A percentile compares a stretch with the other conserved stretches of the same genome.
Conservation (phyloP, 2,797 vertebrate genomes). For the Pantherophis alleghaniensis region DNA sequence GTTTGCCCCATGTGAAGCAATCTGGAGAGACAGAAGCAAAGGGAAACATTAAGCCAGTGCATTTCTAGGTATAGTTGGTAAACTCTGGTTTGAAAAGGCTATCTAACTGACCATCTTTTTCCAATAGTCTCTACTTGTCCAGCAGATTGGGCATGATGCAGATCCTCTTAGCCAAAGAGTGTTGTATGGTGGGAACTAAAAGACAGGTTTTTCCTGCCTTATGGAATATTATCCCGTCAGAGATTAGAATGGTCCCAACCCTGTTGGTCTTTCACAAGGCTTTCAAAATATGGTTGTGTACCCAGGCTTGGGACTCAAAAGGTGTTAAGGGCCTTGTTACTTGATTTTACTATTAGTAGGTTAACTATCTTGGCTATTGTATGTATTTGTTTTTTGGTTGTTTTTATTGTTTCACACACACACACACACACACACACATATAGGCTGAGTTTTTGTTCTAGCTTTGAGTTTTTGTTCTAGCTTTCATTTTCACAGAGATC, state of each 20-base stretch:
- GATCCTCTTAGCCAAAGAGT: neutral
- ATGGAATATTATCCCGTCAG: neutral
- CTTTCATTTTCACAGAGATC: neutral
- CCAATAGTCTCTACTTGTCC: neutral
- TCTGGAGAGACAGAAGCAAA: neutral
- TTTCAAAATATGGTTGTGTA: neutral
- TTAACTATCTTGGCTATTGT: neutral
- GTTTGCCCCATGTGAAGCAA: no score
- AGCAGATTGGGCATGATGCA: neutral
- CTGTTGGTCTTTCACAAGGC: neutral
- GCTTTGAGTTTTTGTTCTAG: neutral
- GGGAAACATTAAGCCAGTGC: neutral
- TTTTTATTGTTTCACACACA: no score
- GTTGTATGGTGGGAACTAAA: neutral
- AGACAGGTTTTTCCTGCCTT: neutral
- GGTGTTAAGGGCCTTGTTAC: neutral
- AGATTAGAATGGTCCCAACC: neutral
- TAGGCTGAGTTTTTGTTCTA: no score
- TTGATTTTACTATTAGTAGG: neutral
- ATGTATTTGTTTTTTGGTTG: no score
- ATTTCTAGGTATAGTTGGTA: neutral
- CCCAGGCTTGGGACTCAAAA: neutral
- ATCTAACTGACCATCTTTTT: neutral
- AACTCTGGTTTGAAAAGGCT: neutral
- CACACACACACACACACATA: no score